Evolutionary conservation across 2,797 vertebrate species (phyloP).

Genomic region (Sarcophilus harrisii): DNA sequence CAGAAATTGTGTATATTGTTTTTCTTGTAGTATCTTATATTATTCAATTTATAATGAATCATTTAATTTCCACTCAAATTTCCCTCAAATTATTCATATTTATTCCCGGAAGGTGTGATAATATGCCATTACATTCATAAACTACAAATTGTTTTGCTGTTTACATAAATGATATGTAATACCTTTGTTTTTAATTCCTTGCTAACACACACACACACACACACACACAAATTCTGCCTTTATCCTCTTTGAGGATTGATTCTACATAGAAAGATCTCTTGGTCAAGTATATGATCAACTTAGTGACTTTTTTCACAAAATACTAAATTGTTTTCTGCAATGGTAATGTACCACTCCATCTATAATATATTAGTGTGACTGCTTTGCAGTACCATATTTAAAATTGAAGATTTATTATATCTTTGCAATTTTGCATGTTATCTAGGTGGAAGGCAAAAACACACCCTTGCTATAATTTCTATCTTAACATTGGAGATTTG

Average conservation of each 20-base stretch:
- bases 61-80: not conserved
- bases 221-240: not conserved
- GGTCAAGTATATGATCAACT: not conserved
- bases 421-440: not conserved
- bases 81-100: not conserved
- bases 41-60: not conserved
- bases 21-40: not conserved
- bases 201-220: not conserved
- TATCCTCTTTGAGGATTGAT: not conserved
- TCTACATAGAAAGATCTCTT: not conserved
- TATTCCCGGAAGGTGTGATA: not conserved
- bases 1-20: not conserved
- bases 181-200: not conserved
- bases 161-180: not conserved
- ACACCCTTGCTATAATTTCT: not conserved
- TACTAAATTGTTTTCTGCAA: not conserved
- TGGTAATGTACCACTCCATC: not conserved
- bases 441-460: not conserved
- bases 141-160: not conserved
- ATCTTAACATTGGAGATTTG: not conserved
- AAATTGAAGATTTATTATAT: not conserved
- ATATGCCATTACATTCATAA: not conserved
- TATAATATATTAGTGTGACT: not conserved
- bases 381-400: not conserved
- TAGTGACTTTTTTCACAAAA: not conserved